Percentiles rank a stretch among this genome's conserved stretches.
These are phyloP conservation scores for Phyllotreta cruciferae DNA, from an alignment of 2,888 invertebrate species.

Conservation along the genomic window DNA sequence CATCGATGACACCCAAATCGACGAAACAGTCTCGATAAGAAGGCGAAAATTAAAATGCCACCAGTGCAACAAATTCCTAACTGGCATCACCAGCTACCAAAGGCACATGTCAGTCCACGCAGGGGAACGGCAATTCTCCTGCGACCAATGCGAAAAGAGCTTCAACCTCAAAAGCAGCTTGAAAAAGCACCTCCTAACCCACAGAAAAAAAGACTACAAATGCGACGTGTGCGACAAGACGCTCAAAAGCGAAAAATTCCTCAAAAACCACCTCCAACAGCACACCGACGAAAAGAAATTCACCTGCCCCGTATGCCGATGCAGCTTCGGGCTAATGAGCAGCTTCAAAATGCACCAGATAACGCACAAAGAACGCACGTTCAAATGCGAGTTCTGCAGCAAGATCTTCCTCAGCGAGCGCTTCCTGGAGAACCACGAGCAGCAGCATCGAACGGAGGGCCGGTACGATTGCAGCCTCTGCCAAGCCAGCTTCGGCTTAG, in stretches of 20 bases:
- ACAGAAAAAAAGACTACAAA: not conserved
- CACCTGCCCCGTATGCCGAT: too few species aligned
- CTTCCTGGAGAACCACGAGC: too few species aligned
- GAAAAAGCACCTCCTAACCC: not conserved
- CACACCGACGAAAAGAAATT: too few species aligned
- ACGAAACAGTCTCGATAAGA: not conserved
- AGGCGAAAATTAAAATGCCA: not conserved
- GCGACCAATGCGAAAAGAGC: not conserved
- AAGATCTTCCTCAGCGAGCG: too few species aligned
- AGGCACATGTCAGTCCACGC: conserved; percentile 4
- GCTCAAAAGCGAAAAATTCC: not conserved
- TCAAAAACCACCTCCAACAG: not conserved
- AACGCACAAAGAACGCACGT: too few species aligned
- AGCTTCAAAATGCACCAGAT: too few species aligned
- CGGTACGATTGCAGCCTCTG: not conserved
- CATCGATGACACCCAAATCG: not conserved
- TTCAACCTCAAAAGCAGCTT: conserved; percentile 3
- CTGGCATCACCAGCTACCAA: conserved; percentile 4
- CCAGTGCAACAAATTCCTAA: not conserved
- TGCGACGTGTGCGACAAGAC: not conserved
- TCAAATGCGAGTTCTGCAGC: too few species aligned
- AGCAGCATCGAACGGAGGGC: not conserved
- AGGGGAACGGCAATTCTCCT: not conserved
- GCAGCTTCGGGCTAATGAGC: too few species aligned
- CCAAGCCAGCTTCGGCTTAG: not conserved